Base-by-base conservation (phyloP, 2,888 invertebrate species). In the Drosophila hawaiiensis region DNA sequence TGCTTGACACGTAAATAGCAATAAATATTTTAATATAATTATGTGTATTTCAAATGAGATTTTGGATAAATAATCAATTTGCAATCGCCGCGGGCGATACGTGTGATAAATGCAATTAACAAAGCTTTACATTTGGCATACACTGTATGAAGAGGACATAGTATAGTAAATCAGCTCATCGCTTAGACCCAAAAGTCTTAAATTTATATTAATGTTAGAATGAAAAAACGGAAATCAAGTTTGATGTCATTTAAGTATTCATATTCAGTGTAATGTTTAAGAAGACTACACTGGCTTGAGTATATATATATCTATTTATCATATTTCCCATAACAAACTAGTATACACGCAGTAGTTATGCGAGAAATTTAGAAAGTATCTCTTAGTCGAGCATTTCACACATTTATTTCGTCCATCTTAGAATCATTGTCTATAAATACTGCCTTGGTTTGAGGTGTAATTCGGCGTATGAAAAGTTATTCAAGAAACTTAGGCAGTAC, bases 1-100 rank as follows among this genome's bases (percentile, higher is more conserved):
- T 64, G n/a, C 10, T 62, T 62, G 1, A 43, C 10, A 16, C 16
- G 16, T 16, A 47, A 47, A 47, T 25, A 47, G 25, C 39, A 49
- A 31, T 54, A 22, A 53, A 67, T 52, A 25, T 35, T 33, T 37
- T 19, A 37, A n/a, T 29, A 35, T 31, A 31, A 47, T 54, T 68
- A 37, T 22, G 54, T 31, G 5, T 47, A 29, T 37, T 68, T 68
- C 25, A n/a, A 37, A 37, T 37, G 68, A 47, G 37, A 54, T 67
- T 68, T 37, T 37, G 29, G 53, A 68, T 39, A 49, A 54, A 54
- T 68, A 54, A 68, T 47, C 67, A 67, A 47, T 68, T 67, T 31
- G n/a, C 3, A 16, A 39, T 22, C 19, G 53, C 68, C 47, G 68
- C 37, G 29, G 16, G 67, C 67, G 12, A 54, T 25, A 9, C 53